These are phyloP conservation scores for Lobophora halterata DNA, from an alignment of 2,888 invertebrate genomes.

Conservation along the genomic window DNA sequence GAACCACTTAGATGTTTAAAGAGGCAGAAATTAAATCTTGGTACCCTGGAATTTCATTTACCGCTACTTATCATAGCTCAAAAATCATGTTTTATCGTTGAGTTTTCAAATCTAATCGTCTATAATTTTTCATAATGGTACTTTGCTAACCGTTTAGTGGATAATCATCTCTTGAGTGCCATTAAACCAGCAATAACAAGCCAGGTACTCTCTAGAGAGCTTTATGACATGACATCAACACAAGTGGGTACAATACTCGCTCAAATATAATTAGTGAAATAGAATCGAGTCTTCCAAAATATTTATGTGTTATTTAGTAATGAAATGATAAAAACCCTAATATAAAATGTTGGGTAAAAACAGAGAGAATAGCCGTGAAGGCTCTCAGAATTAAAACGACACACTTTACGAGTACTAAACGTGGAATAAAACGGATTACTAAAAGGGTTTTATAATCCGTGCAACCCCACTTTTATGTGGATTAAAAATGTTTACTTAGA, in stretches of 20 bases:
- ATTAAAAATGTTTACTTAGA: constrained; percentile 37
- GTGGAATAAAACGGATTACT: constrained; percentile 37
- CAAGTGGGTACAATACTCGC: too few relatives aligned
- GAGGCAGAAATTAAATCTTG: too few relatives aligned
- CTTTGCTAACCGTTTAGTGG: constrained; percentile 40
- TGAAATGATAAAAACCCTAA: too few relatives aligned
- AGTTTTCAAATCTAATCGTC: constrained; percentile 5
- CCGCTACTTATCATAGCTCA: too few relatives aligned
- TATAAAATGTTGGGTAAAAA: constrained; percentile 43
- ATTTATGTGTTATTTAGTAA: too few relatives aligned
- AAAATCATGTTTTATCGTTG: constrained; percentile 3
- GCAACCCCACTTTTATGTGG: constrained; percentile 37
- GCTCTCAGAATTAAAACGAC: constrained; percentile 36
- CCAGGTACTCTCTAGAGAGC: constrained; percentile 50
- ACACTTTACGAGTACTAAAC: constrained; percentile 38
- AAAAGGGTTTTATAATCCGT: constrained; percentile 41
- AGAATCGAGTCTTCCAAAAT: too few relatives aligned
- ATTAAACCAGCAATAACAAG: constrained; percentile 47
- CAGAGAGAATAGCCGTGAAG: constrained; percentile 23
- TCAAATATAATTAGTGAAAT: constrained; percentile 47
- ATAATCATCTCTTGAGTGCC: constrained; percentile 56
- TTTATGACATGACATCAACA: constrained; percentile 49
- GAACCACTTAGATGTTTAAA: too few relatives aligned
- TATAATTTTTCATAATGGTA: constrained; percentile 24
- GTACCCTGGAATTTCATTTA: too few relatives aligned